These are phyloP conservation scores for Papilio xuthus DNA, from an alignment of 1,140 invertebrate genomes.

Conservation along the genomic window DNA sequence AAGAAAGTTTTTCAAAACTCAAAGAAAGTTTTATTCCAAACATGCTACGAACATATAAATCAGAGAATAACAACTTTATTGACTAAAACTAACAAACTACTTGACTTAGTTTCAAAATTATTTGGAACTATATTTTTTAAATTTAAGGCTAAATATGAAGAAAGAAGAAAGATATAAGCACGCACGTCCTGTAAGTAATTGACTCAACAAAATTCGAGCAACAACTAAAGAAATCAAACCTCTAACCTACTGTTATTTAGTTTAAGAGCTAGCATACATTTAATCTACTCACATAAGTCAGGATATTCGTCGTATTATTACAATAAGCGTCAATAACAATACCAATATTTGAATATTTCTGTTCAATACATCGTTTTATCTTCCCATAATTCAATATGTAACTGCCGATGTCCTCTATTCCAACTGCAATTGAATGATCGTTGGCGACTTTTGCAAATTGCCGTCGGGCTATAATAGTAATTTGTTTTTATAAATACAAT, in stretches of 20 bases:
- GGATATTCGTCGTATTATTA: slow-evolving; percentile 34
- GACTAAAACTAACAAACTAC: not conserved
- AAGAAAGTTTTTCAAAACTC: slow-evolving; percentile 31
- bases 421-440: not conserved
- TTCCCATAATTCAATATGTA: not conserved
- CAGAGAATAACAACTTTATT: not conserved
- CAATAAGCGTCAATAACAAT: slow-evolving; percentile 47
- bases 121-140: no score
- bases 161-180: no score
- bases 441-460: not conserved
- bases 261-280: no score
- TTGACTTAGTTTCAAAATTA: not conserved
- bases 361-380: slow-evolving; percentile 39
- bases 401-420: not conserved
- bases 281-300: slow-evolving; percentile 43
- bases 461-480: not conserved
- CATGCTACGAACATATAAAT: slow-evolving; percentile 6
- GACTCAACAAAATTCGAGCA: not conserved
- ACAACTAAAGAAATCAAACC: no score
- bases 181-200: no score
- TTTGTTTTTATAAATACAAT: not conserved
- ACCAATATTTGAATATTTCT: slow-evolving; percentile 40
- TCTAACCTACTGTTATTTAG: no score
- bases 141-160: no score
- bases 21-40: not conserved